Percentiles rank a stretch among this genome's conserved stretches.
phyloP scores from a whole-genome alignment of 2,797 vertebrate genomes.

The Pangasius krempfi region DNA sequence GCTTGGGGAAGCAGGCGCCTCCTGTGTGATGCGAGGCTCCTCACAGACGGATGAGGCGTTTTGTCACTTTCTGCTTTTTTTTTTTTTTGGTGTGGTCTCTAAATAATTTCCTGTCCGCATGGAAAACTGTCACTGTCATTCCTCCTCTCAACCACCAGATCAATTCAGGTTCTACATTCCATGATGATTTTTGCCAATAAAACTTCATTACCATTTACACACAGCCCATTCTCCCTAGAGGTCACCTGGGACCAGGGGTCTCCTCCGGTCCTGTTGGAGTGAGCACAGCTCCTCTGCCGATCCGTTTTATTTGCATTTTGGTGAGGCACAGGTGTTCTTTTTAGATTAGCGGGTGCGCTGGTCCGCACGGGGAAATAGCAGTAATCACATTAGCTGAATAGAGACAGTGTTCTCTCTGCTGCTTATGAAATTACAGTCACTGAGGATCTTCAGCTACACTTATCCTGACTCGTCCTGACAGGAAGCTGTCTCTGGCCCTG shows the following conservation, averaged over 20 bases:
- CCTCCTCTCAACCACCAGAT: slow-evolving; percentile 58
- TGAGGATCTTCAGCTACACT: slow-evolving; percentile 74
- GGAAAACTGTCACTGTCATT: too few species aligned
- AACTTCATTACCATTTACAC: slow-evolving; percentile 66
- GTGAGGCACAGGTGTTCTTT: slow-evolving; percentile 79
- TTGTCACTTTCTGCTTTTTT: slow-evolving; percentile 22
- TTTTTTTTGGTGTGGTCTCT: neutral
- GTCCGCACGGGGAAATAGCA: slow-evolving; percentile 64
- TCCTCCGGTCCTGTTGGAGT: slow-evolving; percentile 69
- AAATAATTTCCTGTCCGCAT: neutral
- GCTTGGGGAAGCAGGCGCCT: slow-evolving; percentile 71
- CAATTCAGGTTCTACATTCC: slow-evolving; percentile 74
- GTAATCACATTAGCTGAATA: slow-evolving; percentile 80
- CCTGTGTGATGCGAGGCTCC: slow-evolving; percentile 69
- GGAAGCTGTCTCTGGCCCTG: slow-evolving; percentile 66
- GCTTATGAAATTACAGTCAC: slow-evolving; percentile 73
- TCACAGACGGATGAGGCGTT: slow-evolving; percentile 61
- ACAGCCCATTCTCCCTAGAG: slow-evolving; percentile 65
- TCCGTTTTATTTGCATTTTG: slow-evolving; percentile 67
- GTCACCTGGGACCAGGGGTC: slow-evolving; percentile 72
- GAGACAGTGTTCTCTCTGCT: slow-evolving; percentile 65
- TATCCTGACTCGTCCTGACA: slow-evolving; percentile 73
- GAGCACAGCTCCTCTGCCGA: slow-evolving; percentile 68
- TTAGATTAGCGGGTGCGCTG: slow-evolving; percentile 77
- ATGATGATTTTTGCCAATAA: slow-evolving; percentile 66